These are phyloP conservation scores for Ischnura elegans DNA, from an alignment of 2,888 invertebrate genomes.

Conservation along the genomic window DNA sequence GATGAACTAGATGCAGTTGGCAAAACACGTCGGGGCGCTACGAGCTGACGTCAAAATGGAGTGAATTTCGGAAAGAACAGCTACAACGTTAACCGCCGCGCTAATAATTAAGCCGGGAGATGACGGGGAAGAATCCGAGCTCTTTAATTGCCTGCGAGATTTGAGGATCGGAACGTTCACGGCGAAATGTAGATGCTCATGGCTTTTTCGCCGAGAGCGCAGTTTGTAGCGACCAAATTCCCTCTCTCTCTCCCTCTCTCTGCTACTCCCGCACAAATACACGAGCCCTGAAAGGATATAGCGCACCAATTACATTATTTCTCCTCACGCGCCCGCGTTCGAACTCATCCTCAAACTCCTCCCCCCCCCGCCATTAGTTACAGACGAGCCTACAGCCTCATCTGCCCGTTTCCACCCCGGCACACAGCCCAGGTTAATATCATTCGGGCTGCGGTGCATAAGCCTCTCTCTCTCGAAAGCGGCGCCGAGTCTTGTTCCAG, in stretches of 20 bases:
- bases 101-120: background rate
- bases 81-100: background rate
- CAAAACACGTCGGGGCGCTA: background rate
- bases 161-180: background rate
- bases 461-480: background rate
- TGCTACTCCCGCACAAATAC: background rate
- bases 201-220: background rate
- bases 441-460: background rate
- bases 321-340: conserved; percentile 23
- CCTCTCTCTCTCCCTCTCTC: too few species aligned
- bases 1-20: background rate
- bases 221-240: background rate
- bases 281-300: background rate
- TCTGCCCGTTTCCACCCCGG: background rate
- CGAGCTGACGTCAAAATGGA: background rate
- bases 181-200: conserved; percentile 13
- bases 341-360: background rate
- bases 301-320: conserved; percentile 35
- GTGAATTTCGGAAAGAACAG: background rate
- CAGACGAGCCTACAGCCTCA: background rate
- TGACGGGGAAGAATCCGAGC: background rate
- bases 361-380: background rate
- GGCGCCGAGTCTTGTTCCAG: conserved; percentile 11
- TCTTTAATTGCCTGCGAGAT: conserved; percentile 26
- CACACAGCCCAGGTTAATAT: background rate